Conservation (phyloP, 1,140 invertebrate genomes). For the Heliconius hewitsoni region DNA sequence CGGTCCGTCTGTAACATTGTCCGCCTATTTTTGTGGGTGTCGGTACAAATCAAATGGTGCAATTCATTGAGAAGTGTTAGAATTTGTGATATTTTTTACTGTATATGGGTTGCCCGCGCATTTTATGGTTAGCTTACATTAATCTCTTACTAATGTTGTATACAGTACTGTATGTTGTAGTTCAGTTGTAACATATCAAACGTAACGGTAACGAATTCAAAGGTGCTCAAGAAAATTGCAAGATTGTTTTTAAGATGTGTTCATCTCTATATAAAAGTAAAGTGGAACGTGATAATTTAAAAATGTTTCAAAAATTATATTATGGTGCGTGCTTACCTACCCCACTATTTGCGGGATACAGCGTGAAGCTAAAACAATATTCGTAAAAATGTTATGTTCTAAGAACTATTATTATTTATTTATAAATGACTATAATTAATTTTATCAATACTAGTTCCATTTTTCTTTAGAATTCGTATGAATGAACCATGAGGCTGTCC, state of each 20-base stretch:
- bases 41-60: slow-evolving; percentile 30
- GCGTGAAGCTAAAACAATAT: no score
- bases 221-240: background rate
- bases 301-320: no score
- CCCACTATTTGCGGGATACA: no score
- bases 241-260: no score
- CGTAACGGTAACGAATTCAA: background rate
- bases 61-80: slow-evolving; percentile 16
- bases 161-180: background rate
- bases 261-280: no score
- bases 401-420: no score
- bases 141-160: background rate
- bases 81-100: background rate
- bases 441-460: background rate
- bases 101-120: background rate
- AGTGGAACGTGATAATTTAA: no score
- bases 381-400: no score
- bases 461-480: background rate
- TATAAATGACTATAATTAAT: no score
- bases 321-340: no score
- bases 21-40: slow-evolving; percentile 31
- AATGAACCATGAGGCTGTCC: background rate
- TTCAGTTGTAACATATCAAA: background rate
- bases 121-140: background rate
- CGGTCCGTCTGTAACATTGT: slow-evolving; percentile 27